These are phyloP conservation scores for Blomia tropicalis DNA, from an alignment of 2,888 invertebrate species.

Conservation along the genomic window DNA sequence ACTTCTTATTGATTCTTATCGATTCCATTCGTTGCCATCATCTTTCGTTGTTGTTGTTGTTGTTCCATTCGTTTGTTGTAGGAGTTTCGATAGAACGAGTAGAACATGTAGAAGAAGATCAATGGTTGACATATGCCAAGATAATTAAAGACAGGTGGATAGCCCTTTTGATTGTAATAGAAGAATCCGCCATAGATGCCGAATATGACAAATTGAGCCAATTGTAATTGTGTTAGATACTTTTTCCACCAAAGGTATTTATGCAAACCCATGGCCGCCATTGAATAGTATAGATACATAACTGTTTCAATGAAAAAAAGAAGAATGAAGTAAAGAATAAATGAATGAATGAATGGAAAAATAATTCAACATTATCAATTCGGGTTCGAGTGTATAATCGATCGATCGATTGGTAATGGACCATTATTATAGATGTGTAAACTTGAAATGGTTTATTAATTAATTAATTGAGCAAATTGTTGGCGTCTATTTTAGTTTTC, in stretches of 20 bases:
- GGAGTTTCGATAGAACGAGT: conserved; percentile 14
- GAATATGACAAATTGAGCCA: conserved; percentile 18
- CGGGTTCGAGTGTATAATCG: background rate
- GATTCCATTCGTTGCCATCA: background rate
- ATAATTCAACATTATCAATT: background rate
- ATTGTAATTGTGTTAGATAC: conserved; percentile 18
- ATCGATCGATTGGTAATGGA: background rate
- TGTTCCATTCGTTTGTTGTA: conserved; percentile 1
- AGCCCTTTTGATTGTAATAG: conserved; percentile 11
- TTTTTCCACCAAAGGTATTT: conserved; percentile 18
- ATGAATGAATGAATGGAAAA: background rate
- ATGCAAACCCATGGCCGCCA: conserved; percentile 14
- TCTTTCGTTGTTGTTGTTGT: background rate
- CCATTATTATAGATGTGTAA: too few species aligned
- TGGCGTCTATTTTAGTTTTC: too few species aligned
- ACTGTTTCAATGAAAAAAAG: conserved; percentile 1
- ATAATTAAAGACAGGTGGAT: conserved; percentile 11
- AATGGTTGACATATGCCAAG: conserved; percentile 15
- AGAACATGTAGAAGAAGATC: conserved; percentile 18
- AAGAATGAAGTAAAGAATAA: too few species aligned
- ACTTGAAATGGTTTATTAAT: too few species aligned
- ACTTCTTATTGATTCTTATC: background rate
- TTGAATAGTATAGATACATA: conserved; percentile 18
- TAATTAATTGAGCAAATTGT: too few species aligned
- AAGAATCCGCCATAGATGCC: conserved; percentile 14